These are phyloP conservation scores for Formica exsecta DNA, from an alignment of 1,140 invertebrate species.

Conservation along the genomic window DNA sequence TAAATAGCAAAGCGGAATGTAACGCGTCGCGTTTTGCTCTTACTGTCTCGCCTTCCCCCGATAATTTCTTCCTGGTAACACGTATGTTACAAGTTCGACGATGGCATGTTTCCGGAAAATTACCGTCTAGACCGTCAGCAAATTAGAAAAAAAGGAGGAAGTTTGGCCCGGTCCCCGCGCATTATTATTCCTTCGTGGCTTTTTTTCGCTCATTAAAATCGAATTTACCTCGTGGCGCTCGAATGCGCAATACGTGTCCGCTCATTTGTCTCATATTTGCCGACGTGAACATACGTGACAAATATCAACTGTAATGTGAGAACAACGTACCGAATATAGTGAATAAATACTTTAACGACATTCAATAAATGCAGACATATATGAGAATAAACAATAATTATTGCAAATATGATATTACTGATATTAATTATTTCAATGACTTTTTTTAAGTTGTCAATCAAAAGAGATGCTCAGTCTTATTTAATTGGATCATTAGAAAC, in stretches of 20 bases:
- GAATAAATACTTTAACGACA: constrained; percentile 1
- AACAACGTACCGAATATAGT: not conserved
- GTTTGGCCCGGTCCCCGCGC: constrained; percentile 49
- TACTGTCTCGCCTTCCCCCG: constrained; percentile 32
- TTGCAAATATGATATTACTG: not conserved
- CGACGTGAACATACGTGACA: constrained; percentile 30
- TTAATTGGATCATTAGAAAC: too few species aligned
- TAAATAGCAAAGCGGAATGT: constrained; percentile 42
- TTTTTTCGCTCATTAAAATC: constrained; percentile 75
- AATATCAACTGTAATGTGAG: constrained; percentile 18
- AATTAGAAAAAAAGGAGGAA: constrained; percentile 66
- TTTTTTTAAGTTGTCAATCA: too few species aligned
- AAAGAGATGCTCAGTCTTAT: too few species aligned
- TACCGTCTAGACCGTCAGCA: constrained; percentile 61
- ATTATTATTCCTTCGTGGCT: constrained; percentile 67
- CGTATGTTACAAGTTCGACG: constrained; percentile 56
- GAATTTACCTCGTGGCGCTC: constrained; percentile 67
- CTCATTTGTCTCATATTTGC: constrained; percentile 38
- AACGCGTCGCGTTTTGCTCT: constrained; percentile 43
- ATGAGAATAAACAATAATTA: not conserved
- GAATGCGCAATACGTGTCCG: constrained; percentile 44
- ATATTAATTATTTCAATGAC: too few species aligned
- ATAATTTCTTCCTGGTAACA: constrained; percentile 75
- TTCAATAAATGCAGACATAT: not conserved
- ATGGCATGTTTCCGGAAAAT: constrained; percentile 72